A percentile compares a stretch with the other conserved stretches of the same genome.
phyloP scores from a whole-genome alignment of 1,140 invertebrate species.

The Drosophila kepulauana region DNA sequence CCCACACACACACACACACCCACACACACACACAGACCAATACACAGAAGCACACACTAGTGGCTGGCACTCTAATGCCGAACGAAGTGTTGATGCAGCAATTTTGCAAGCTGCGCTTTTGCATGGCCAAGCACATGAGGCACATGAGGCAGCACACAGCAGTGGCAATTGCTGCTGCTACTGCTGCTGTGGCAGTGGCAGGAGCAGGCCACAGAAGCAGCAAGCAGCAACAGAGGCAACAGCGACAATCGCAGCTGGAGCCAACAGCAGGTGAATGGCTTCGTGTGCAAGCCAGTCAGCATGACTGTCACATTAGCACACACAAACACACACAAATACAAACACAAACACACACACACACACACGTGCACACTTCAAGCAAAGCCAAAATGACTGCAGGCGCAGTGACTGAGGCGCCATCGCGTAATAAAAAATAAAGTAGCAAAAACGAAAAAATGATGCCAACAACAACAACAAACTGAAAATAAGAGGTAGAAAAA shows the following conservation, averaged over 20 bases:
- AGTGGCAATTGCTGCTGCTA: not conserved
- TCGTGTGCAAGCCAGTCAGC: slow-evolving; percentile 78
- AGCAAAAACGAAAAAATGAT: slow-evolving; percentile 15
- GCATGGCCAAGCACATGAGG: slow-evolving; percentile 40
- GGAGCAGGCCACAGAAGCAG: slow-evolving; percentile 16
- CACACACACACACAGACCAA: slow-evolving; percentile 14
- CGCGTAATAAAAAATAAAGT: slow-evolving; percentile 72
- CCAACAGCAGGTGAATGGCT: slow-evolving; percentile 50
- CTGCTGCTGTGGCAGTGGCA: slow-evolving; percentile 21
- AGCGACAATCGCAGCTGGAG: slow-evolving; percentile 8
- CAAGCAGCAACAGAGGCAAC: slow-evolving; percentile 2
- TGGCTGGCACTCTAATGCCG: slow-evolving; percentile 58
- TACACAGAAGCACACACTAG: slow-evolving; percentile 16
- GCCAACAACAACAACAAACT: slow-evolving; percentile 20
- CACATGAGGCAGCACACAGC: slow-evolving; percentile 2
- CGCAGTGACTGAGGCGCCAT: slow-evolving; percentile 72
- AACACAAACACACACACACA: slow-evolving; percentile 19
- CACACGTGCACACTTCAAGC: not conserved
- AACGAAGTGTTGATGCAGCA: slow-evolving; percentile 81
- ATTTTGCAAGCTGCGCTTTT: slow-evolving; percentile 75
- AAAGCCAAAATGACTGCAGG: slow-evolving; percentile 72
- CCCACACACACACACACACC: slow-evolving; percentile 21
- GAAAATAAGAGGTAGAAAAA: slow-evolving; percentile 16
- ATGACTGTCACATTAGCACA: slow-evolving; percentile 80
- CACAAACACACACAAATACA: slow-evolving; percentile 37